A percentile compares a stretch with the other conserved stretches of the same genome.
Evolutionary conservation across 2,113 vertebrate genomes (phyloP).

Genomic region (Thermophis baileyi): DNA sequence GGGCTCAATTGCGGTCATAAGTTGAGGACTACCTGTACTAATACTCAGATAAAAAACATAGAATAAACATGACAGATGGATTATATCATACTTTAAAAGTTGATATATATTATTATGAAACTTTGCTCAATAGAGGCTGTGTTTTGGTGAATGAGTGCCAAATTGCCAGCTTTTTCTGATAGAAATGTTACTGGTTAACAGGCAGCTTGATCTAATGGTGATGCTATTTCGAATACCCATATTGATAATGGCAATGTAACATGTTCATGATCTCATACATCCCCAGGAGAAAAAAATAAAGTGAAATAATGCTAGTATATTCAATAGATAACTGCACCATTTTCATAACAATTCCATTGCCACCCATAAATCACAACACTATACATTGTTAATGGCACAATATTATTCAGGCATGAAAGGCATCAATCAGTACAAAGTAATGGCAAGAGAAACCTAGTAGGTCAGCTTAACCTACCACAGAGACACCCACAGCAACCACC

Average conservation of each 20-base stretch:
- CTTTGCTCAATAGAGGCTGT: background rate
- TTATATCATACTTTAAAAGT: background rate
- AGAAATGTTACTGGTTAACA: background rate
- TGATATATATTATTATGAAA: background rate
- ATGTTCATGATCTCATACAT: background rate
- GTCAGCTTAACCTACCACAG: background rate
- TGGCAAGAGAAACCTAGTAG: background rate
- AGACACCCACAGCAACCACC: background rate
- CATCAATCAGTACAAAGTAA: background rate
- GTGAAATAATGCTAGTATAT: background rate
- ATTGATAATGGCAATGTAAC: background rate
- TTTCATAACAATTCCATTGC: background rate
- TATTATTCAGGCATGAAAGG: background rate
- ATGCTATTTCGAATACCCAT: background rate
- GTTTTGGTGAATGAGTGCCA: background rate
- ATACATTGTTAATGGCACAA: background rate
- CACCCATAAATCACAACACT: background rate
- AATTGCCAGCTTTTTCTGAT: background rate
- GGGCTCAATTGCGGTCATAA: too few relatives aligned
- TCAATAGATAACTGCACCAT: background rate
- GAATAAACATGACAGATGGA: background rate
- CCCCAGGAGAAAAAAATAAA: background rate
- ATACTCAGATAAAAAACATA: background rate
- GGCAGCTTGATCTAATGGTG: background rate
- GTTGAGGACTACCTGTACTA: too few relatives aligned